Evolutionary conservation across 1,140 invertebrate genomes (phyloP).

Genomic region (Globodera rostochiensis): DNA sequence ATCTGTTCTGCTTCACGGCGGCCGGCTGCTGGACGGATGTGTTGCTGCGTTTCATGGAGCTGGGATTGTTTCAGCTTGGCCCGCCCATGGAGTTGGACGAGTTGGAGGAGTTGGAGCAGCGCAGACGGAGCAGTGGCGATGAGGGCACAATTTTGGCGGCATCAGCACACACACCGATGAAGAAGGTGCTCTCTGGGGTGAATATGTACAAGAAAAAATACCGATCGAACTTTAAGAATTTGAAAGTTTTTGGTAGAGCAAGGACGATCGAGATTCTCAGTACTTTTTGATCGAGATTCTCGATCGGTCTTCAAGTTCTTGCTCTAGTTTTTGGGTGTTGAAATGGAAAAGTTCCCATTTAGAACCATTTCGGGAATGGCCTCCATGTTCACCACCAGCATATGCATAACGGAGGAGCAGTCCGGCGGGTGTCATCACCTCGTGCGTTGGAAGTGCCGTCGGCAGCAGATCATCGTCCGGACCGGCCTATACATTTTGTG

Average conservation of each 20-base stretch:
- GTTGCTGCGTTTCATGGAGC: slow-evolving; percentile 56
- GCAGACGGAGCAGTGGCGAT: neutral
- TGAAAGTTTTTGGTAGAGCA: too few species aligned
- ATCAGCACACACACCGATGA: neutral
- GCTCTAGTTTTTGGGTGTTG: too few species aligned
- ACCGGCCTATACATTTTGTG: slow-evolving; percentile 4
- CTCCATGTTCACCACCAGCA: neutral
- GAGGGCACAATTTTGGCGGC: neutral
- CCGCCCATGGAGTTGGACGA: slow-evolving; percentile 33
- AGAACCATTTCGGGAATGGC: slow-evolving; percentile 1
- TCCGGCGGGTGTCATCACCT: neutral
- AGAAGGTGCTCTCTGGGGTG: neutral
- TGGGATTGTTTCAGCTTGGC: slow-evolving; percentile 63
- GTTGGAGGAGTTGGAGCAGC: slow-evolving; percentile 20
- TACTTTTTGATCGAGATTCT: too few species aligned
- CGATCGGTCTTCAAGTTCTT: too few species aligned
- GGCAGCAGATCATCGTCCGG: neutral
- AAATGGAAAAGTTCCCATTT: neutral
- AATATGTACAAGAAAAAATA: too few species aligned
- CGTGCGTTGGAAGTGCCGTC: neutral
- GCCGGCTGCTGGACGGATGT: slow-evolving; percentile 64
- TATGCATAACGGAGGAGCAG: neutral
- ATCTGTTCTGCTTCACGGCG: slow-evolving; percentile 60
- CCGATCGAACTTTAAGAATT: too few species aligned
- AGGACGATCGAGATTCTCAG: too few species aligned